These are phyloP conservation scores for Prosopocoilus inquinatus DNA, from an alignment of 2,888 invertebrate species.

Conservation along the genomic window DNA sequence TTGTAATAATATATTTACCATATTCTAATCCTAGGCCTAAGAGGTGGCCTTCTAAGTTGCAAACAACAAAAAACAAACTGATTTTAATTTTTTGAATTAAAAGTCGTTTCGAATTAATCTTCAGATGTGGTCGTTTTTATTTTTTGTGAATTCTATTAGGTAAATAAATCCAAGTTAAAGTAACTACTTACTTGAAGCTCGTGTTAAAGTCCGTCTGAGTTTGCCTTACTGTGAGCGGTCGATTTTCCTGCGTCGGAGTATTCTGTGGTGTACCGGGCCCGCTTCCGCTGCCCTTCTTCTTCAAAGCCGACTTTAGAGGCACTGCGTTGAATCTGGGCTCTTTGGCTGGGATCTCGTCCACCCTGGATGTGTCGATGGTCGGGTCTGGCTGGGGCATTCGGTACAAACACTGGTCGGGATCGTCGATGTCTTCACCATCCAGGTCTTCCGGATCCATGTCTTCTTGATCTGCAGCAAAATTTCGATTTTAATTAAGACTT, in stretches of 20 bases:
- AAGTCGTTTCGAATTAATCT: no score
- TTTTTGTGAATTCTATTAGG: no score
- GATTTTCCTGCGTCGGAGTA: constrained; percentile 71
- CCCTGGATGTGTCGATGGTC: constrained; percentile 74
- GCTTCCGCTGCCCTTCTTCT: constrained; percentile 64
- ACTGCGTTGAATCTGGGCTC: constrained; percentile 89
- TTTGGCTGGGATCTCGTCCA: constrained; percentile 91
- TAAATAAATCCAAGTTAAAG: no score
- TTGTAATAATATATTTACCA: constrained; percentile 65
- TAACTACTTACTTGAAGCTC: constrained; percentile 75
- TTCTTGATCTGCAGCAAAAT: constrained; percentile 16
- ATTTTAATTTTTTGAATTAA: no score
- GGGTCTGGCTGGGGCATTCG: constrained; percentile 63
- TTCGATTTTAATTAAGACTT: no score
- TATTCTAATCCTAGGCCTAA: constrained; percentile 89
- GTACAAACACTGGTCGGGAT: constrained; percentile 62
- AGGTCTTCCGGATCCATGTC: constrained; percentile 47
- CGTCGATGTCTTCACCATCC: constrained; percentile 67
- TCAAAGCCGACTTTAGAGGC: constrained; percentile 89
- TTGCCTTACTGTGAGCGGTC: constrained; percentile 67
- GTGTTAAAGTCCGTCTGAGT: constrained; percentile 66
- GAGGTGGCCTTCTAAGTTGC: constrained; percentile 70
- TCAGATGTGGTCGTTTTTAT: no score
- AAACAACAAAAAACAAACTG: not conserved
- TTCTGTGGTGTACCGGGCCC: constrained; percentile 65